Evolutionary conservation across 2,888 invertebrate species (phyloP), one percentile per base, ranked within the genome.

Genomic region (Macrosiphum euphorbiae): DNA sequence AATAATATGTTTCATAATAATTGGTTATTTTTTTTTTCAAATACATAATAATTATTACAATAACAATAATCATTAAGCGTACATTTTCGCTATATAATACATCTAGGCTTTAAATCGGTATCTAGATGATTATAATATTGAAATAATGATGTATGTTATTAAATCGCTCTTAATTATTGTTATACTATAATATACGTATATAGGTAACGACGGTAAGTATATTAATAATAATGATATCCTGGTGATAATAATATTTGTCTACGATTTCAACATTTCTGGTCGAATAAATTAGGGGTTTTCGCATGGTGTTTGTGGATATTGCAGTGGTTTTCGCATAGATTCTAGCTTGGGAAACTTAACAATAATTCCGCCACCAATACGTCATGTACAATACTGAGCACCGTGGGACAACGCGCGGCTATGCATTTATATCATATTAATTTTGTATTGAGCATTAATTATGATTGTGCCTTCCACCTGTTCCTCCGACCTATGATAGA

Each of bases 81-180:
- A 20, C 20, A 35, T 78, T 78, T 78, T 35, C 4, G n/a, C 35
- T 90, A 90, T 90, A 90, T 41, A 50, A 90, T 28, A 52, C 84
- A 52, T 91, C 84, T 84, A 91, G 91, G 91, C 91, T 52, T 55
- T 91, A 52, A 52, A 91, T 84, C 10, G 47, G 91, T 84, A 91
- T 84, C 91, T 84, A 52, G 91, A 91, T 52, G 91, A 91, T 91
- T 84, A 26, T 84, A 52, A n/a, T 28, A 44, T 41, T 7, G 28
- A 28, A 5, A 58, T 28, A 35, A 78, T 78, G n/a, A 35, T 78
- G 78, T 55, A 8, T 20, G 41, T 35, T 24, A 55, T 35, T n/a
- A 88, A 88, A 55, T 88, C 88, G 3, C 52, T 10, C 10, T 35
- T 35, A 52, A 13, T 24, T 55, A 35, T 24, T 24, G 26, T 20